Base-by-base conservation (phyloP, 2,888 invertebrate genomes). In the Ochlodes sylvanus region DNA sequence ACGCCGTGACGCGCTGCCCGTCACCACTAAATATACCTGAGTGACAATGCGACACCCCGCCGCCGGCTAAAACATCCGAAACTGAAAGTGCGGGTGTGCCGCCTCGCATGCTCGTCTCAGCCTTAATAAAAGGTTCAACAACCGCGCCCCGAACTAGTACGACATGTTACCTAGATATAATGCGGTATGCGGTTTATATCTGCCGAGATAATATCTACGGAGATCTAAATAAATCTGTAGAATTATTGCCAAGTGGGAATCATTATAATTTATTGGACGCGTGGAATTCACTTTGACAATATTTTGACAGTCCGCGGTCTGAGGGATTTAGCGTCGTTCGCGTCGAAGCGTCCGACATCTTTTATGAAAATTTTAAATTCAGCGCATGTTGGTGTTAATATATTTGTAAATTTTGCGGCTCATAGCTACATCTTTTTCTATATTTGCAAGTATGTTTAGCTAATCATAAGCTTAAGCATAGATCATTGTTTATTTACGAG, bases 231-330 rank as follows among this genome's bases (percentile, higher is more conserved):
- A 93, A 93, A 92, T 92, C 84, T 87, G 88, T 90, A 92, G 91
- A 90, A 91, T 91, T 92, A 92, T 91, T 92, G 93, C 93, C 93
- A 93, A 92, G 88, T 89, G 81, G 85, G 91, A 87, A 91, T 89
- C 89, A 88, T 88, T 90, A 84, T 90, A 92, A 91, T 90, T 91
- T 92, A 93, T 92, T 90, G 87, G 91, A 89, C 91, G 84, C 84
- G 84, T 74, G 92, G 91, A 92, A 92, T 93, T 93, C 89, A 83
- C 87, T 90, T 89, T 90, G 92, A 93, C 92, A 93, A 90, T 93
- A 93, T 93, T 93, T 92, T 93, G 93, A 93, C 93, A 93, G 85
- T 83, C 82, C 79, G 89, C 87, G 90, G 88, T 87, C 84, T 83
- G 77, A 75, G 80, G 84, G 87, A 89, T 90, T 88, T 86, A 88